phyloP scores from a whole-genome alignment of 2,113 vertebrate species.

The Atrichornis clamosus region DNA sequence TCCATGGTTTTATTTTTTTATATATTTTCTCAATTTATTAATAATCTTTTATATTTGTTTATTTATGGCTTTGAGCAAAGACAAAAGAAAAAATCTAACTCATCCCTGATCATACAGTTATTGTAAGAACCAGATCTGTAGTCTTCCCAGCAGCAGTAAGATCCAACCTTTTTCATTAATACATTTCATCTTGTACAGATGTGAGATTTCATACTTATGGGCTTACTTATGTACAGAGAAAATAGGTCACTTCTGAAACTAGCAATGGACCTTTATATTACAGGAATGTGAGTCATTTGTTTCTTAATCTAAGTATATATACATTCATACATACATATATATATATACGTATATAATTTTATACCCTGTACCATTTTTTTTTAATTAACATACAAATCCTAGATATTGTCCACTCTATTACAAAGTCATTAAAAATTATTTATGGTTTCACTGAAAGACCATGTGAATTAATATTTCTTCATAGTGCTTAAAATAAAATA shows the following conservation, averaged over 20 bases:
- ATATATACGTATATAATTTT: conserved; percentile 72
- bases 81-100: conserved; percentile 77
- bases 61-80: conserved; percentile 85
- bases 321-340: conserved; percentile 72
- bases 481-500: conserved; percentile 78
- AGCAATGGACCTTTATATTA: conserved; percentile 75
- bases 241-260: conserved; percentile 71
- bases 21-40: conserved; percentile 80
- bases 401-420: conserved; percentile 71
- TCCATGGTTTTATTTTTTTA: conserved; percentile 64
- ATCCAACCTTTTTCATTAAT: conserved; percentile 70
- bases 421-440: conserved; percentile 77
- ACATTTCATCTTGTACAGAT: conserved; percentile 79
- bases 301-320: conserved; percentile 73
- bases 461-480: conserved; percentile 69
- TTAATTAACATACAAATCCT: conserved; percentile 75
- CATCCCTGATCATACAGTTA: conserved; percentile 76
- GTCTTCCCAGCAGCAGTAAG: conserved; percentile 71
- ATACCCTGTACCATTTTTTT: conserved; percentile 73
- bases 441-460: conserved; percentile 77
- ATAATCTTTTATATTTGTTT: conserved; percentile 78
- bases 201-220: conserved; percentile 67
- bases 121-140: conserved; percentile 69
- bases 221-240: conserved; percentile 78
- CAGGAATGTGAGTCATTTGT: conserved; percentile 73